phyloP scores from a whole-genome alignment of 2,888 invertebrate species.

The Orthonevra nobilis region DNA sequence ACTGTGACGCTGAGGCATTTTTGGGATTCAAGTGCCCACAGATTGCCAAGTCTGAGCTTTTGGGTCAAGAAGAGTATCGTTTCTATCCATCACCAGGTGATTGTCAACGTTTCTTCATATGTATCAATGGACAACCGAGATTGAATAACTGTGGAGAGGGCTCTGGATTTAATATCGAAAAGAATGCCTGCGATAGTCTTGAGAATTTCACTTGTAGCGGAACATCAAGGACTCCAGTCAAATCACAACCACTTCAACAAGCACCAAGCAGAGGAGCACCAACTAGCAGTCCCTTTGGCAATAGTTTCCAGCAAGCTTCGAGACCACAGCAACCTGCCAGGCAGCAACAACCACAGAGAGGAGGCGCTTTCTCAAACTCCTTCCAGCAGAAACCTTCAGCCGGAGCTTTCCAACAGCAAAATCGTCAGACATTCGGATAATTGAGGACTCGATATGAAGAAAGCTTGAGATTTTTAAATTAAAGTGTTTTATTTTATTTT shows the following conservation, averaged over 20 bases:
- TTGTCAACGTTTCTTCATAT: constrained; percentile 90
- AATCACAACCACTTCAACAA: constrained; percentile 13
- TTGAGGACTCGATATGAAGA: background rate
- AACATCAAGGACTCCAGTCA: constrained; percentile 50
- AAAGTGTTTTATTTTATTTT: constrained; percentile 44
- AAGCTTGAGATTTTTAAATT: constrained; percentile 29
- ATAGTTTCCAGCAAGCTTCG: constrained; percentile 13
- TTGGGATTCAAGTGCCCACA: constrained; percentile 90
- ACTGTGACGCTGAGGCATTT: constrained; percentile 89
- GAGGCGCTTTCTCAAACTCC: background rate
- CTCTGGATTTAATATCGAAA: constrained; percentile 88
- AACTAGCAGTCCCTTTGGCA: background rate
- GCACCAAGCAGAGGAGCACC: too few relatives aligned
- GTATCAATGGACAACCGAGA: constrained; percentile 87
- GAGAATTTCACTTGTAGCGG: constrained; percentile 89
- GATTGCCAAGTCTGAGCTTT: constrained; percentile 79
- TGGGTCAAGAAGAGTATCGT: constrained; percentile 80
- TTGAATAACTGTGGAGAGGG: constrained; percentile 88
- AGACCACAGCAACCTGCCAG: background rate
- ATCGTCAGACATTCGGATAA: too few relatives aligned
- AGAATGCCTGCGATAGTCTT: constrained; percentile 87
- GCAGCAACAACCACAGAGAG: constrained; percentile 18
- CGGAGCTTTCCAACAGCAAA: constrained; percentile 1
- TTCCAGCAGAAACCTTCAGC: constrained; percentile 24
- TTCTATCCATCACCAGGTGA: constrained; percentile 82